These are phyloP conservation scores for Muscina levida DNA, from an alignment of 2,888 invertebrate species.

Conservation along the genomic window DNA sequence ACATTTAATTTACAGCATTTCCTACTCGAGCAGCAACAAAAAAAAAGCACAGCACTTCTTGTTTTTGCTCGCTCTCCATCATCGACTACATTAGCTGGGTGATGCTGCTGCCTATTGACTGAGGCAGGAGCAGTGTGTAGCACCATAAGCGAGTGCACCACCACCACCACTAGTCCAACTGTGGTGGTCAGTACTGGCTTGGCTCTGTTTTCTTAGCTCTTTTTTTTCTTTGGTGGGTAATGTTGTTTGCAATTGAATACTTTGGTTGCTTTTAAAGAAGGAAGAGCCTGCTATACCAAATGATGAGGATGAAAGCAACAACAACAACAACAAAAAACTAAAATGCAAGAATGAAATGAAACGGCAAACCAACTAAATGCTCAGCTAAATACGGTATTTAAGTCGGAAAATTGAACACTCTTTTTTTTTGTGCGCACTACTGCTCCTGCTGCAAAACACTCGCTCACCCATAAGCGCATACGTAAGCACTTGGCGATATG, in stretches of 20 bases:
- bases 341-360: not conserved
- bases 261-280: slow-evolving; percentile 44
- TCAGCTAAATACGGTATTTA: slow-evolving; percentile 67
- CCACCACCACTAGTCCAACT: not conserved
- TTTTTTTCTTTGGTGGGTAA: slow-evolving; percentile 21
- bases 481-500: not conserved
- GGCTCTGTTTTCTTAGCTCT: not conserved
- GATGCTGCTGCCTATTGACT: slow-evolving; percentile 3
- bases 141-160: slow-evolving; percentile 1
- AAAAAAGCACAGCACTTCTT: slow-evolving; percentile 48
- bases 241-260: slow-evolving; percentile 30
- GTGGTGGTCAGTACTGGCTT: slow-evolving; percentile 5
- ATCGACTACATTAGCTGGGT: slow-evolving; percentile 20
- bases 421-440: slow-evolving; percentile 30
- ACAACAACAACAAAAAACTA: slow-evolving; percentile 23
- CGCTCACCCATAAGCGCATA: slow-evolving; percentile 20
- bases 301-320: slow-evolving; percentile 8
- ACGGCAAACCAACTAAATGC: slow-evolving; percentile 59
- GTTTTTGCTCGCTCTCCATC: not conserved
- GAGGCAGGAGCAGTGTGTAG: not conserved
- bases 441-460: slow-evolving; percentile 23
- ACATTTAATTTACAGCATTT: slow-evolving; percentile 65
- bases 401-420: slow-evolving; percentile 66
- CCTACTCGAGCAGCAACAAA: slow-evolving; percentile 53
- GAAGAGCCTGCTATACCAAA: slow-evolving; percentile 46